Base-by-base conservation (phyloP, 2,113 vertebrate species). In the Dasypus novemcinctus region DNA sequence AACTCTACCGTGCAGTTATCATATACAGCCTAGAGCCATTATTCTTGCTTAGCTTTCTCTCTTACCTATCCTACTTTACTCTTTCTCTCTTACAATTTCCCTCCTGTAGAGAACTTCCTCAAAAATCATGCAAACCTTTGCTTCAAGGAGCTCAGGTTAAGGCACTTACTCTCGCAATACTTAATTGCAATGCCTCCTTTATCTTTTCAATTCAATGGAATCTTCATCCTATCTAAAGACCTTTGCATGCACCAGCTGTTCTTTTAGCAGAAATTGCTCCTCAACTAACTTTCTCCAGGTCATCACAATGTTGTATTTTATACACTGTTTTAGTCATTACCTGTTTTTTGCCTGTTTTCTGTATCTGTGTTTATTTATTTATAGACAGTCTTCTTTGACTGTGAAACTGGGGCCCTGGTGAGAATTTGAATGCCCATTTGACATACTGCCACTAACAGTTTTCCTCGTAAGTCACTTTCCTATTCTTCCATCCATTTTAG, bases 1-100 rank as follows among this genome's bases (percentile, higher is more conserved):
- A 43, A 71, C 33, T 29, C 0, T 18, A 31, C 2, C 2, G 15
- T 18, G 1, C 13, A 4, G 1, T 20, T 59, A 57, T 18, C 21
- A 21, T 57, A 18, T 57, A 57, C 18, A 57, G 2, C 18, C 14
- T 38, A 68, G 36, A 71, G 17, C 6, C 2, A 10, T 23, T 12
- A 27, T 10, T 13, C 20, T 12, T 68, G 6, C 11, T 86, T 12
- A 66, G 10, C 2, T 25, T 64, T 33, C n/a, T 3, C 25, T 3
- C 2, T 38, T 68, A 0, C 14, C 1, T 23, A 7, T 15, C 4
- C 5, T 23, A 54, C 29, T 63, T 83, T 23, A 64, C 2, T 5
- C 8, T n/a, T n/a, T 69, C n/a, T 89, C 21, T 2, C 2, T 85
- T 43, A 23, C 2, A 75, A 27, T 54, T 72, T 64, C 15, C 23